Evolutionary conservation across 2,113 vertebrate genomes (phyloP).

Genomic region (Eulemur rufifrons): DNA sequence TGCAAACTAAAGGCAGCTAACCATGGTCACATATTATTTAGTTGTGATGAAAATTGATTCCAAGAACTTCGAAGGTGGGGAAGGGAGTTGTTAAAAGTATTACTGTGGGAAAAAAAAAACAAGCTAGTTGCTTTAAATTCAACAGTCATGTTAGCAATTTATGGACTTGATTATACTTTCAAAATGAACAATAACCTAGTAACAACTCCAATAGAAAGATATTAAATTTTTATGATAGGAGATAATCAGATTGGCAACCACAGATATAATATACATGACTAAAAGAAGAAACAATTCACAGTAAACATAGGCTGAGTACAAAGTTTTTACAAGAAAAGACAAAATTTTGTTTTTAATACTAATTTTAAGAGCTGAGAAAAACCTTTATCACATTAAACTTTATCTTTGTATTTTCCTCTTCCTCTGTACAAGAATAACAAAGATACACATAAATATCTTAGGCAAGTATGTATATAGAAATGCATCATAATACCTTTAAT

Average conservation of each 20-base stretch:
- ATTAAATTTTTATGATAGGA: constrained; percentile 82
- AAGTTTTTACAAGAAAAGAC: constrained; percentile 60
- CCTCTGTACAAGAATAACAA: neutral
- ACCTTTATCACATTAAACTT: neutral
- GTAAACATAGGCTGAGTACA: constrained; percentile 68
- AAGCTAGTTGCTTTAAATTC: constrained; percentile 75
- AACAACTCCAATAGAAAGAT: constrained; percentile 78
- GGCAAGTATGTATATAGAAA: neutral
- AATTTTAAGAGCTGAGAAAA: constrained; percentile 48
- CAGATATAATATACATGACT: constrained; percentile 67
- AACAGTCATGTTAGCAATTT: constrained; percentile 80
- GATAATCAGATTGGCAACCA: constrained; percentile 75
- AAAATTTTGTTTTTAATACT: constrained; percentile 62
- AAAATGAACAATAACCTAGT: constrained; percentile 82
- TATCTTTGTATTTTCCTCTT: neutral
- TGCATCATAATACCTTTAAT: neutral
- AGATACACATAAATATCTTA: neutral
- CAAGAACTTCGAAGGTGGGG: constrained; percentile 68
- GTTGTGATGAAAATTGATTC: constrained; percentile 64
- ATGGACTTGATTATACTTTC: constrained; percentile 82
- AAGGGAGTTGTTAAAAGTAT: constrained; percentile 29
- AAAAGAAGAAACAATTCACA: constrained; percentile 78
- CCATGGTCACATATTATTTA: constrained; percentile 9
- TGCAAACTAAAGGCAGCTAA: constrained; percentile 62
- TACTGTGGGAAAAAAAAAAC: neutral